phyloP scores from a whole-genome alignment of 1,140 invertebrate genomes.

The Anoplophora glabripennis region DNA sequence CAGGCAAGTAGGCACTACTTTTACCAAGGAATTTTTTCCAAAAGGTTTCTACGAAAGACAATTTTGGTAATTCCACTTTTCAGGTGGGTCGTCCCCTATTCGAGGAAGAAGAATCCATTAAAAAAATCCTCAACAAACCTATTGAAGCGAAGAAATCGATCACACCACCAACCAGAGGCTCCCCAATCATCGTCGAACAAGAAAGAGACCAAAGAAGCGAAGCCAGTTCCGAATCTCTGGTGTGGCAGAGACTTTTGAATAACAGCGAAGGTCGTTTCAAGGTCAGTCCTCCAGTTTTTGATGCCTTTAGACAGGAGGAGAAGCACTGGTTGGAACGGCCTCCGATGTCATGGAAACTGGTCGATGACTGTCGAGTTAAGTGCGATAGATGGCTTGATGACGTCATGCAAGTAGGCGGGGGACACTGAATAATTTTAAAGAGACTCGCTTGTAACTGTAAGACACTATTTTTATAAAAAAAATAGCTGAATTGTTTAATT shows the following conservation, averaged over 20 bases:
- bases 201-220: background rate
- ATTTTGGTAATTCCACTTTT: background rate
- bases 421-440: too few relatives aligned
- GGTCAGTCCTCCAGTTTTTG: conserved; percentile 35
- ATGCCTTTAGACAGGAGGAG: conserved; percentile 27
- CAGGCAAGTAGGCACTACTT: conserved; percentile 13
- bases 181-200: background rate
- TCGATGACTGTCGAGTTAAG: conserved; percentile 38
- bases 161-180: background rate
- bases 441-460: too few relatives aligned
- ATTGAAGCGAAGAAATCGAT: background rate
- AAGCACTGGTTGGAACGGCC: conserved; percentile 36
- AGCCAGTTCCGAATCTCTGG: conserved; percentile 25
- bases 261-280: conserved; percentile 27
- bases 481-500: too few relatives aligned
- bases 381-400: conserved; percentile 36
- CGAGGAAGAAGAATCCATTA: background rate
- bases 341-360: conserved; percentile 25
- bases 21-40: background rate
- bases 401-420: too few relatives aligned
- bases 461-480: too few relatives aligned
- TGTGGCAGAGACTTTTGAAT: conserved; percentile 39
- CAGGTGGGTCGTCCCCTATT: background rate
- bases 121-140: background rate
- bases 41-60: background rate